Evolutionary conservation across 2,113 vertebrate species (phyloP).

Genomic region (Catharus minimus): DNA sequence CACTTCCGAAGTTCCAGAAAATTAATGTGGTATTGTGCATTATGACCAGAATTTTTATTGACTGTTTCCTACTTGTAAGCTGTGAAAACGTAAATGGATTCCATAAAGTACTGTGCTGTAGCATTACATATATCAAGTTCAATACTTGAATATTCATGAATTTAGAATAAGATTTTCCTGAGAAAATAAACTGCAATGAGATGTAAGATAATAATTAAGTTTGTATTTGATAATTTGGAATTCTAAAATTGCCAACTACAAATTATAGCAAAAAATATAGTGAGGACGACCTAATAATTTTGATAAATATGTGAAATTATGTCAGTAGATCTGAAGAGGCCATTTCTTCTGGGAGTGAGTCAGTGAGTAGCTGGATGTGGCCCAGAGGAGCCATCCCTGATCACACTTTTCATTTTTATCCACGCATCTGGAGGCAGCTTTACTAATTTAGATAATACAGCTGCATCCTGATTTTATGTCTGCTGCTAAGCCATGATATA

Average conservation of each 20-base stretch:
- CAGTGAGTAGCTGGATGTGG: not conserved
- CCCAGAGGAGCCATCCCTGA: fast-evolving
- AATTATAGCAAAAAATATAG: not conserved
- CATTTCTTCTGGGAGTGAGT: not conserved
- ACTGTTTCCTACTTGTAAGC: not conserved
- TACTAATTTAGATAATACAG: not conserved
- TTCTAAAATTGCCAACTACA: not conserved
- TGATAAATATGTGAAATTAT: not conserved
- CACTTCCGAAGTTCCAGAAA: not conserved
- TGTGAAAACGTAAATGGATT: not conserved
- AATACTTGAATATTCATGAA: not conserved
- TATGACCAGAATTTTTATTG: not conserved
- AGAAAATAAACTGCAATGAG: not conserved
- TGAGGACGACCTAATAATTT: not conserved
- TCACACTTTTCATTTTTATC: not conserved
- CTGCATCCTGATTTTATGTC: not conserved
- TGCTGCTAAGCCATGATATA: not conserved
- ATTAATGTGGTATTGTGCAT: not conserved
- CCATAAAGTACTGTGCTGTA: not conserved
- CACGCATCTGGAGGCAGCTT: not conserved
- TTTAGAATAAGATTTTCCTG: not conserved
- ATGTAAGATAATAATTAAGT: not conserved
- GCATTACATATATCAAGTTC: not conserved
- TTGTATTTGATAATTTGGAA: not conserved
- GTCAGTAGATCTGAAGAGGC: not conserved